Base-by-base conservation (phyloP, 2,888 invertebrate species). In the Archaeoteleia sp. region DNA sequence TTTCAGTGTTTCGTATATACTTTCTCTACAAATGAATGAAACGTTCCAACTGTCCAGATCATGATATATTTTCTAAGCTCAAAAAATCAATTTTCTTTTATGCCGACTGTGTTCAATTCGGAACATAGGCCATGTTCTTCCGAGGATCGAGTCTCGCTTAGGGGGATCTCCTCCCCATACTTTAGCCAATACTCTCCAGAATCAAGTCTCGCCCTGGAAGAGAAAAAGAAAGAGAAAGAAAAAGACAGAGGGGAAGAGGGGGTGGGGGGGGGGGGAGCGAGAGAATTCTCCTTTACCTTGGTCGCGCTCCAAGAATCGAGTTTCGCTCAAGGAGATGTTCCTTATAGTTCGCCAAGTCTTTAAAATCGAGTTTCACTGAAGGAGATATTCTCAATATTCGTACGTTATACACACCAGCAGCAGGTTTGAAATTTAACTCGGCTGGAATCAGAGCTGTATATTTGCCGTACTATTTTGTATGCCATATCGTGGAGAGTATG, bases 251-350 rank as follows among this genome's bases (percentile, higher is more conserved):
- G 49, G 48, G 30, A 37, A 46, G 25, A 40, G 25, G 15, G 8
- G 25, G 20, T 42, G 43, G 29, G 43, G 43, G 4, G 29, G 2
- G 29, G 9, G 29, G 2, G 29, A 7, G 29, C 5, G 29, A 7
- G 8, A 5, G 48, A 54, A 46, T 60, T 63, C 63, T 60, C 69
- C 69, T 69, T 65, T 69, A 65, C 69, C 69, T 69, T 69, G 65
- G 69, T 69, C 69, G 69, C 57, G 62, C 69, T 70, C 65, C 69
- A 70, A 70, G 66, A 70, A 70, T 70, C 66, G 69, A 70, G 69
- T 70, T 70, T 66, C 62, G 57, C 69, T 70, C 57, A 62, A 70
- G 66, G 66, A 57, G 70, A 62, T 66, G 66, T 66, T 66, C 62
- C 66, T 70, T 62, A 66, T 70, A 70, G 66, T 70, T 70, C 58